phyloP scores from a whole-genome alignment of 2,797 vertebrate genomes.

The Molothrus ater region DNA sequence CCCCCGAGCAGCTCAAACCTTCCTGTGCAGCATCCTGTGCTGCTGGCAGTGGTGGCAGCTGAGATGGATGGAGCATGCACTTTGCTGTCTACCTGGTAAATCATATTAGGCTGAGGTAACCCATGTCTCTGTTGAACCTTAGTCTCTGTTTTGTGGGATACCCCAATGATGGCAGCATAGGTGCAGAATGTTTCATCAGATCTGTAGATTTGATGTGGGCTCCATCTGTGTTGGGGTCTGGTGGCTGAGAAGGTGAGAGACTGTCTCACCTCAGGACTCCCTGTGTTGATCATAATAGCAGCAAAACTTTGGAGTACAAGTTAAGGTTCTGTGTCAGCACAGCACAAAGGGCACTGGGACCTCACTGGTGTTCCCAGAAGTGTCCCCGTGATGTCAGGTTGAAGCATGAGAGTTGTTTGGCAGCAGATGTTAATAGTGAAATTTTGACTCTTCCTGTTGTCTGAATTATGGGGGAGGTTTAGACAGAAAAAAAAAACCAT shows the following conservation, averaged over 20 bases:
- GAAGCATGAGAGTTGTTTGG: neutral
- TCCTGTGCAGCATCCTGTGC: neutral
- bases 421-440: neutral
- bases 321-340: neutral
- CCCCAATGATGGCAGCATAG: no score
- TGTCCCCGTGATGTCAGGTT: neutral
- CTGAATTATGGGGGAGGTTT: neutral
- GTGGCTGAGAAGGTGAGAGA: neutral
- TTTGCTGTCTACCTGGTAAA: neutral
- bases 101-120: neutral
- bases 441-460: neutral
- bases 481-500: neutral
- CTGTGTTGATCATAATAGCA: neutral
- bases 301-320: neutral
- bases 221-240: neutral
- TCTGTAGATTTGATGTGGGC: neutral
- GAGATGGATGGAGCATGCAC: neutral
- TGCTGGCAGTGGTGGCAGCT: neutral
- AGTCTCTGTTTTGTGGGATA: neutral
- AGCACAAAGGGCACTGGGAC: neutral
- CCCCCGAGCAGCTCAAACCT: neutral
- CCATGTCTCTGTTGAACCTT: neutral
- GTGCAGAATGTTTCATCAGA: neutral
- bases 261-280: fast-evolving
- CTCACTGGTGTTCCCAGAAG: neutral